Base-by-base conservation (phyloP, 2,113 vertebrate species). In the Camelus bactrianus region DNA sequence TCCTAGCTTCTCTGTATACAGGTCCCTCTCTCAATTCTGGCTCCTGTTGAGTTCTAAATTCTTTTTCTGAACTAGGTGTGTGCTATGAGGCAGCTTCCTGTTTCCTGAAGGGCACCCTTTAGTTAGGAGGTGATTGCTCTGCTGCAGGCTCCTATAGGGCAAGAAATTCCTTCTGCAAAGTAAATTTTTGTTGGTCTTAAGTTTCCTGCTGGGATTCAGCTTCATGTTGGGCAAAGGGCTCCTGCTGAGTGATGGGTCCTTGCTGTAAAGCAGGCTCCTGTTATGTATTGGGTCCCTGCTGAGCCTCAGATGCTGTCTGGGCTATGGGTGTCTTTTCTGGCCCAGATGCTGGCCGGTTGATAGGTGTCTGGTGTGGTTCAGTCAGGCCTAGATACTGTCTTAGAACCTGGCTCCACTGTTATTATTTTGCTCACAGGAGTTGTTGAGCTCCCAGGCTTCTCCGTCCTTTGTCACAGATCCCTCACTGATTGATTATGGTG, bases 391-490 rank as follows among this genome's bases (percentile, higher is more conserved):
- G 77, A 48, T 48, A 54, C 32, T 62, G 67, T 79, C 24, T 89
- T 46, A 75, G 91, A 85, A 69, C 15, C 52, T 93, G 93, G 46
- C 26, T 94, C 85, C 38, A n/a, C n/a, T 70, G 67, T 72, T 65
- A 54, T 46, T 73, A 54, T 24, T 77, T 94, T 85, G 42, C 42
- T 93, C 3, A 8, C 2, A 17, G 73, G 72, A 96, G 95, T 82
- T 32, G 28, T 10, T 56, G 77, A 9, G 75, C 56, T 94, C 22
- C 77, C 62, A 83, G 94, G 48, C 16, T 95, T 93, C 97, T 96
- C 95, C 22, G 32, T 93, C 56, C 6, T 48, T 72, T 80, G 77
- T 97, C 85, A 96, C 88, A 89, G 93, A 82, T 76, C 16, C 50
- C 73, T 97, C 28, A 46, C 30, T 90, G 95, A 54, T 54, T 93